A percentile compares a stretch with the other conserved stretches of the same genome.
Conservation (phyloP, 64 coral and sea anemone genomes). For the Montipora cactus region DNA sequence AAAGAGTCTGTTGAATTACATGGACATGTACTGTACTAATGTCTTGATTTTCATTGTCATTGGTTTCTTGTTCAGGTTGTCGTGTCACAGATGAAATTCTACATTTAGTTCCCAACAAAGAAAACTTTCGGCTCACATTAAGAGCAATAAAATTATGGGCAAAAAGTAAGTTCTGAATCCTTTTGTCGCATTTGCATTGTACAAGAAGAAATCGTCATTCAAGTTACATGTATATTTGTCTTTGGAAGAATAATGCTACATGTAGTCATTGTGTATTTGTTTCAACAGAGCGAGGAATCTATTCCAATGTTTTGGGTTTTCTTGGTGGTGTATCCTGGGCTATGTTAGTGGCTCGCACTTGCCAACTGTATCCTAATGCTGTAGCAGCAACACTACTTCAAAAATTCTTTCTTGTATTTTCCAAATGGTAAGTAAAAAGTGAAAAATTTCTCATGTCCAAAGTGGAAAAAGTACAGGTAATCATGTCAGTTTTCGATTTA, state of each 20-base stretch:
- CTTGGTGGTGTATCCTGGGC: constrained; percentile 98
- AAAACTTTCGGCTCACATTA: constrained; percentile 91
- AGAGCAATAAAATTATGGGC: constrained; percentile 97
- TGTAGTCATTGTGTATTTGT: too few species aligned
- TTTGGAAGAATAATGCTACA: too few species aligned
- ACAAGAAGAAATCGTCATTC: too few species aligned
- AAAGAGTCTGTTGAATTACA: neutral
- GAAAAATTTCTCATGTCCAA: neutral
- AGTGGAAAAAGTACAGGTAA: neutral
- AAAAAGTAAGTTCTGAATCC: constrained; percentile 76
- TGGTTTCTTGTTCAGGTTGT: constrained; percentile 68
- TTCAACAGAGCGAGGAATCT: constrained; percentile 84
- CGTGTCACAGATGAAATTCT: constrained; percentile 98
- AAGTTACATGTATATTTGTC: too few species aligned
- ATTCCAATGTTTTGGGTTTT: constrained; percentile 97
- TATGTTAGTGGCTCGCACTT: constrained; percentile 97
- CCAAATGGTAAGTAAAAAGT: constrained; percentile 79
- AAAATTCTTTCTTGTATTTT: constrained; percentile 98
- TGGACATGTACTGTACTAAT: too few species aligned
- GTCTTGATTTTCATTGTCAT: neutral
- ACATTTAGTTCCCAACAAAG: constrained; percentile 86
- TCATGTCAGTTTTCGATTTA: too few species aligned
- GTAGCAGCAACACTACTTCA: constrained; percentile 90
- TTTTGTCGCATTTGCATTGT: too few species aligned
- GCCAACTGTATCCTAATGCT: constrained; percentile 99